Conservation (phyloP, 2,888 invertebrate genomes). For the Hymenopus coronatus region DNA sequence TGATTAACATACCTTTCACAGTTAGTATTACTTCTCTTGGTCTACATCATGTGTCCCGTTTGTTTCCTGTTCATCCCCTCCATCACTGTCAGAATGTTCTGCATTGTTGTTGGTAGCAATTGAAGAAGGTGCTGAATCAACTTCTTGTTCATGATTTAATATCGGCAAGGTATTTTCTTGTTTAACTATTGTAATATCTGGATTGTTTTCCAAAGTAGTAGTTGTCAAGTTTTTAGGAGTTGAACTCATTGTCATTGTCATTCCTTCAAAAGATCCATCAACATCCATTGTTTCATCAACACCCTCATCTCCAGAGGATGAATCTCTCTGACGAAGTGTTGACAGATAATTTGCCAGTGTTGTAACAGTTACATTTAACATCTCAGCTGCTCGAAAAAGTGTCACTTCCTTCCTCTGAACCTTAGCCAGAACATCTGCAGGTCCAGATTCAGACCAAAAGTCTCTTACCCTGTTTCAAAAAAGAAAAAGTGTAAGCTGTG, state of each 20-base stretch:
- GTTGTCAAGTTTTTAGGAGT: conserved; percentile 41
- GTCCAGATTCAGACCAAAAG: conserved; percentile 76
- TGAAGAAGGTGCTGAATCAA: conserved; percentile 19
- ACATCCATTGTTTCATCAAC: conserved; percentile 35
- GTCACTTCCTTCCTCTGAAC: conserved; percentile 70
- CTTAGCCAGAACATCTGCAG: conserved; percentile 68
- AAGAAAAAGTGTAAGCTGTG: conserved; percentile 17
- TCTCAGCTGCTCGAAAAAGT: conserved; percentile 69
- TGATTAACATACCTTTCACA: neutral
- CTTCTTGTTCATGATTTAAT: conserved; percentile 24
- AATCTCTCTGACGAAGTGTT: conserved; percentile 49
- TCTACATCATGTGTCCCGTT: conserved; percentile 19
- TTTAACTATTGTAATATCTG: conserved; percentile 60
- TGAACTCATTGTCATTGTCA: conserved; percentile 25
- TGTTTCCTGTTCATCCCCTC: neutral
- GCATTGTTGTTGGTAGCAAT: conserved; percentile 28
- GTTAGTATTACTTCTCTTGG: neutral
- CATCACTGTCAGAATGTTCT: conserved; percentile 22
- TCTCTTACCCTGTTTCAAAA: conserved; percentile 57
- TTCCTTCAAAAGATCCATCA: conserved; percentile 46
- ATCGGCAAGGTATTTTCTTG: conserved; percentile 49
- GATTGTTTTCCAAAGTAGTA: conserved; percentile 53
- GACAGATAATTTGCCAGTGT: conserved; percentile 69
- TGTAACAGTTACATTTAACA: conserved; percentile 71
- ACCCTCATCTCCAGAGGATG: conserved; percentile 37